phyloP scores from a whole-genome alignment of 2,888 invertebrate species.

The Serripes groenlandicus region DNA sequence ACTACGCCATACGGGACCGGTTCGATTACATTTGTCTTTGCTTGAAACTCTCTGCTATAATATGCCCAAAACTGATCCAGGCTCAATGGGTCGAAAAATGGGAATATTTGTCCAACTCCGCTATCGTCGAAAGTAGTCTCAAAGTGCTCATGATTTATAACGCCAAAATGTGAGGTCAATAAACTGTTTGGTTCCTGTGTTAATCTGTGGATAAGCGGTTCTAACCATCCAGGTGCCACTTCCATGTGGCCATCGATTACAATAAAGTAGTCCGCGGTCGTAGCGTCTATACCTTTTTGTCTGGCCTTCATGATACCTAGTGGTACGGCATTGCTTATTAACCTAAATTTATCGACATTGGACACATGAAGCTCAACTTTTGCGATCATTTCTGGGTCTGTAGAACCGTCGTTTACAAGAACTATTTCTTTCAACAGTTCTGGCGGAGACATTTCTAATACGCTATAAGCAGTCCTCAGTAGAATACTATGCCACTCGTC shows the following conservation, averaged over 20 bases:
- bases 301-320: slow-evolving; percentile 40
- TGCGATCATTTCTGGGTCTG: not conserved
- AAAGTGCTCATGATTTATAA: slow-evolving; percentile 24
- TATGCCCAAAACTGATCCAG: slow-evolving; percentile 26
- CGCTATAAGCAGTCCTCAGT: slow-evolving; percentile 45
- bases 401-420: slow-evolving; percentile 47
- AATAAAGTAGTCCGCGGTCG: slow-evolving; percentile 27
- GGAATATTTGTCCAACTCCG: slow-evolving; percentile 1
- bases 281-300: slow-evolving; percentile 35
- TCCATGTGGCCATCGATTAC: slow-evolving; percentile 53
- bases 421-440: slow-evolving; percentile 41
- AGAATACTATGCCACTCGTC: slow-evolving; percentile 27
- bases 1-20: slow-evolving; percentile 33
- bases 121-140: not conserved
- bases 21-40: slow-evolving; percentile 21
- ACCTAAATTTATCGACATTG: slow-evolving; percentile 34
- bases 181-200: slow-evolving; percentile 43
- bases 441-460: slow-evolving; percentile 40
- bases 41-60: slow-evolving; percentile 7
- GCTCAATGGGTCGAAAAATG: slow-evolving; percentile 37
- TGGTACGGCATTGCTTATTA: slow-evolving; percentile 29
- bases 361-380: slow-evolving; percentile 22
- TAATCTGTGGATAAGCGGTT: slow-evolving; percentile 46
- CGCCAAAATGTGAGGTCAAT: slow-evolving; percentile 33
- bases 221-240: slow-evolving; percentile 48